Evolutionary conservation across 2,888 invertebrate genomes (phyloP), one percentile per base, ranked within the genome.

Genomic region (Patella pellucida): DNA sequence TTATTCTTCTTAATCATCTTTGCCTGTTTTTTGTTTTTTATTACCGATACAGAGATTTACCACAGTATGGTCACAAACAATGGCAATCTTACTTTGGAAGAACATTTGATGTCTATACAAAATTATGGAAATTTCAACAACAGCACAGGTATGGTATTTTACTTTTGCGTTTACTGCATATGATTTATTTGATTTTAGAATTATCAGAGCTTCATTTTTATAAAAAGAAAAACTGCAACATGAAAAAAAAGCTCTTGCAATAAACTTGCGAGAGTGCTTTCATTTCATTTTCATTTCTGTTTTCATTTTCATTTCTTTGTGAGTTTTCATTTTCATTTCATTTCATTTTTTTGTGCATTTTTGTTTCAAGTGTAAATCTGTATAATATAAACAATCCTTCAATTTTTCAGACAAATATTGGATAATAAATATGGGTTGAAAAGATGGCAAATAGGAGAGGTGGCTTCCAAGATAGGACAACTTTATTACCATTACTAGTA

Each of bases 401-500:
- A 41, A 41, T 72, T 80, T 91, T 91, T 31, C 90, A 94, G 94
- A 85, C 93, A 94, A 91, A 93, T 97, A 80, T 93, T 98, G 85
- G 97, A 98, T 91, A 94, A 94, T 81, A 97, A 97, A 92, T 98
- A 98, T 92, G 97, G 97, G 52, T 93, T 98, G 86, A 98, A 98
- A 90, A 93, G 98, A 85, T 98, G 98, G 98, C 98, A 98, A 92
- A 98, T 98, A 86, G 98, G 98, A 74, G 98, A 98, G 92, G 97
- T 98, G 83, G 98, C 98, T 71, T 98, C 97, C 74, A 98, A 98
- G 93, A 98, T 98, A 90, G 98, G 98, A 83, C 98, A 98, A 92
- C 94, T 98, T 52, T 98, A 98, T 92, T 98, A 98, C 92, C 98
- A 98, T 92, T 98, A 98, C 92, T 98, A 98, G 96, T 97, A 92